Evolutionary conservation across 1,140 invertebrate species (phyloP).

Genomic region (Dreissena rostriformis): DNA sequence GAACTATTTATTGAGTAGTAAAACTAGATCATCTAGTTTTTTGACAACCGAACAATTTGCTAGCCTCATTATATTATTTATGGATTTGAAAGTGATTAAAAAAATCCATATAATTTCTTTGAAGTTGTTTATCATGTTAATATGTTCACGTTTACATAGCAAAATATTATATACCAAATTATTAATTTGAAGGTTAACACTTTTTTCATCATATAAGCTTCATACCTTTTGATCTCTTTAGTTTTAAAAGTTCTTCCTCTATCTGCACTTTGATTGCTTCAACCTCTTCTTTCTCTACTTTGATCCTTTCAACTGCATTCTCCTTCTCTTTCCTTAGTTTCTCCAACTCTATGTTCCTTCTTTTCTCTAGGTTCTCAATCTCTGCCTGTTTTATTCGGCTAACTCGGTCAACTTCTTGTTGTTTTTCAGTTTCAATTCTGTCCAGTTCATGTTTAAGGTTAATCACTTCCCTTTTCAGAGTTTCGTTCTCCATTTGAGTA

Average conservation of each 20-base stretch:
- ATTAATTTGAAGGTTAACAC: no score
- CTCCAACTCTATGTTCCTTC: conserved; percentile 51
- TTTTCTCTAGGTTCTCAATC: conserved; percentile 50
- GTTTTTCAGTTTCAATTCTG: conserved; percentile 37
- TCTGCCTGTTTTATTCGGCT: conserved; percentile 42
- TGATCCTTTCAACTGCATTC: conserved; percentile 36
- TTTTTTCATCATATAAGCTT: no score
- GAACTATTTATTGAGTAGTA: no score
- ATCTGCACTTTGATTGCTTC: conserved; percentile 20
- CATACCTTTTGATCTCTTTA: background rate
- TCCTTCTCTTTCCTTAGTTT: conserved; percentile 52
- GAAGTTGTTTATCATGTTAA: no score
- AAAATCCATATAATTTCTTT: no score
- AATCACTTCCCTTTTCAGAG: conserved; percentile 43
- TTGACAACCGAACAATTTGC: no score
- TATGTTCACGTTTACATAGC: no score
- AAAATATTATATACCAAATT: no score
- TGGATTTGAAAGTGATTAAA: no score
- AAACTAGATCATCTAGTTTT: no score
- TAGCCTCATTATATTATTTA: no score
- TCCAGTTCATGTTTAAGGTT: conserved; percentile 37
- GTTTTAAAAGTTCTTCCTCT: conserved; percentile 32
- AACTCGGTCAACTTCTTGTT: conserved; percentile 36
- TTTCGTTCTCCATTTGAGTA: conserved; percentile 38
- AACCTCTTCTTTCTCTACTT: conserved; percentile 10